These are phyloP conservation scores for Mythimna albipuncta DNA, from an alignment of 2,888 invertebrate species.

Conservation along the genomic window DNA sequence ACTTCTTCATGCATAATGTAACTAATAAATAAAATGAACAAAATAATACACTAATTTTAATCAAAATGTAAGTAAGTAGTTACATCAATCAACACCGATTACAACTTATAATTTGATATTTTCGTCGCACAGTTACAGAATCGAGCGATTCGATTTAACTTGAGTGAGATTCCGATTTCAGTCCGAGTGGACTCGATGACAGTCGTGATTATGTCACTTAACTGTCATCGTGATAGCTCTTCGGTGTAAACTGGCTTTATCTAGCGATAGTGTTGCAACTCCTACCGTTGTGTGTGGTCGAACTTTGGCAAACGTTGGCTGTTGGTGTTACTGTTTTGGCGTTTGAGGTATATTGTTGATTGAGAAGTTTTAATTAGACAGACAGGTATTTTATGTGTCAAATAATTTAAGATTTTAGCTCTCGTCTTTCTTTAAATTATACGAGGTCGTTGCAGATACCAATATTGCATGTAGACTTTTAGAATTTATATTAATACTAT, in stretches of 20 bases:
- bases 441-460: neutral
- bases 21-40: no score
- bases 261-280: conserved; percentile 36
- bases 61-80: neutral
- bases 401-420: neutral
- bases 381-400: neutral
- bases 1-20: no score
- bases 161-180: conserved; percentile 61
- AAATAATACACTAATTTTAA: neutral
- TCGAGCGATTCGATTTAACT: conserved; percentile 59
- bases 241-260: conserved; percentile 47
- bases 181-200: conserved; percentile 59
- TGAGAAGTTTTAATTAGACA: neutral
- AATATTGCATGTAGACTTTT: no score
- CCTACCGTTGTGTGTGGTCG: conserved; percentile 28
- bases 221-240: conserved; percentile 58
- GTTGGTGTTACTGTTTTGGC: neutral
- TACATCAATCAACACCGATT: neutral
- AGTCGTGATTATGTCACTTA: conserved; percentile 66
- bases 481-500: no score
- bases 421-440: neutral
- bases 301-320: conserved; percentile 22
- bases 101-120: conserved; percentile 37
- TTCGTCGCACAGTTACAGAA: conserved; percentile 30
- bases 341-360: neutral